Evolutionary conservation across 2,888 invertebrate genomes (phyloP), one percentile per base, ranked within the genome.

Genomic region (Caenorhabditis sulstoni): DNA sequence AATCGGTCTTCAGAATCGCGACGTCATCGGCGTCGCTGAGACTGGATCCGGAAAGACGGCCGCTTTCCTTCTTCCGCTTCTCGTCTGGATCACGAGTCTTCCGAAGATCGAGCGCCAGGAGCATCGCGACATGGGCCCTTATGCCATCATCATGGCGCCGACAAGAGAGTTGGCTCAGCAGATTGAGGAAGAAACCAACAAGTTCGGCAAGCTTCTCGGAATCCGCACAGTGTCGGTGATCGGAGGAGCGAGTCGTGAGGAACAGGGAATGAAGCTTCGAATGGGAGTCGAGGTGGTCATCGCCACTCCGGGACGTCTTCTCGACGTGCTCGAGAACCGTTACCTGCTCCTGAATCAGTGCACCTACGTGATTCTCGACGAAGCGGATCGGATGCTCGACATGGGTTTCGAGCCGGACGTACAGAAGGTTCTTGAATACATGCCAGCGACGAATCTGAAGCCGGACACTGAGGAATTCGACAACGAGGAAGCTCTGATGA

Each of bases 1-100:
- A 0, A 99, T 99, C 91, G 99, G 99, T 64, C 89, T 93, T 41
- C 92, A 93, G 88, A 93, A 93, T 87, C 90, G 89, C 37, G 93
- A 99, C 90, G 97, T 99, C 86, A 99, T 99, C 90, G 99, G 99
- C 91, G 97, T 99, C 16, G 98, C 99, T 50, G 99, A 99, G 92
- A 99, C 99, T 78, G 99, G 99, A 90, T 96, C 96, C 55, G 99
- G 99, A 91, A 99, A 99, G 93, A 99, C 99, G 0, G 93, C 97
- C 47, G 99, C 99, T 5, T 99, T 99, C 92, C 93, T 99, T 7
- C 96, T 99, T 90, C 99, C 99, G 0, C 91, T 99, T 52, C 92
- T 99, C 1, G 79, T 79, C 41, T 99, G 99, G 99, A 98, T 99
- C 90, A 96, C 96, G 88, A 95, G 96, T 35, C 92, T 99, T 57